Percentiles rank a stretch among this genome's conserved stretches.
phyloP scores from a whole-genome alignment of 2,888 invertebrate species.

The Habroteleia sp. region DNA sequence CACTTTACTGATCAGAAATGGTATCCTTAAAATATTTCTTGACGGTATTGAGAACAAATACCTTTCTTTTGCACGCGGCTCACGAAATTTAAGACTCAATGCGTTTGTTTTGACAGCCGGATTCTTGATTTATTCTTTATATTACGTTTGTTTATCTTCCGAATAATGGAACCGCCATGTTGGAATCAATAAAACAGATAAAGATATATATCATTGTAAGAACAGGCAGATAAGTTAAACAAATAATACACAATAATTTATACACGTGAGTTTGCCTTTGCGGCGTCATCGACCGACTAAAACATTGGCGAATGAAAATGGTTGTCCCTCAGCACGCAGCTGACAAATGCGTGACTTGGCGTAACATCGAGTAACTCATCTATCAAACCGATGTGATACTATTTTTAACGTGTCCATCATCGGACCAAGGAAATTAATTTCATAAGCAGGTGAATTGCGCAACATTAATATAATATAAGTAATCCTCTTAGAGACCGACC shows the following conservation, averaged over 20 bases:
- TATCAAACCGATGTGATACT: conserved; percentile 5
- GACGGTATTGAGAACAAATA: too few relatives aligned
- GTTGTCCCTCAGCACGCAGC: neutral
- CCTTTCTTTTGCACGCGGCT: neutral
- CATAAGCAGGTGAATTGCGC: conserved; percentile 56
- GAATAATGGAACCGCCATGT: conserved; percentile 44
- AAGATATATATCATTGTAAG: conserved; percentile 29
- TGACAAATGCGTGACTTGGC: conserved; percentile 1
- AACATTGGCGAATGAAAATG: neutral
- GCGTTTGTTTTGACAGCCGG: conserved; percentile 28
- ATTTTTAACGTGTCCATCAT: conserved; percentile 34
- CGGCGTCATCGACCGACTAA: neutral
- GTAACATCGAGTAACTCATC: neutral
- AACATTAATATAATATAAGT: conserved; percentile 59
- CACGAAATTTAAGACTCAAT: conserved; percentile 16
- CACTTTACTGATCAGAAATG: too few relatives aligned
- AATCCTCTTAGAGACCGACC: conserved; percentile 56
- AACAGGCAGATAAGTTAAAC: conserved; percentile 42
- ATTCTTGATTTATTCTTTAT: conserved; percentile 44
- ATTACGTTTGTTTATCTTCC: conserved; percentile 25
- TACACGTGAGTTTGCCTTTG: neutral
- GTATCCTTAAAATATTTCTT: too few relatives aligned
- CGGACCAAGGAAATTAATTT: conserved; percentile 45
- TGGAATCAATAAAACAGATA: conserved; percentile 55
- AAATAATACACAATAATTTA: conserved; percentile 45